These are phyloP conservation scores for Xiphophorus hellerii DNA, from an alignment of 2,113 vertebrate genomes.

Conservation along the genomic window DNA sequence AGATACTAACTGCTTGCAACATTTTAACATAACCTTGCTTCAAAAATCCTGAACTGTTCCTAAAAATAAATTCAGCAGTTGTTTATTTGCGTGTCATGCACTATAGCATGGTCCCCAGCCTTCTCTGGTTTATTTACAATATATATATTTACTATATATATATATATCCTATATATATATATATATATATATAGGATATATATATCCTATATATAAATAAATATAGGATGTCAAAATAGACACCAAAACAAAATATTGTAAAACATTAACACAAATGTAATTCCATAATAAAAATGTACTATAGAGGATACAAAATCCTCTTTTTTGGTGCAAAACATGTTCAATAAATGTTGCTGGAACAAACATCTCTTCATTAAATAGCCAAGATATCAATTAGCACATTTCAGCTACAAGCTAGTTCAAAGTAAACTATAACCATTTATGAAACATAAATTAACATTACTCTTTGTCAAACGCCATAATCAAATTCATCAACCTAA, in stretches of 20 bases:
- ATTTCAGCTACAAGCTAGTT: no score
- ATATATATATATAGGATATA: no score
- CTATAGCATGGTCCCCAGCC: background rate
- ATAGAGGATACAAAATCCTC: background rate
- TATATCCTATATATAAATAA: background rate
- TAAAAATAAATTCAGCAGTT: no score
- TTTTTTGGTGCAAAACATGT: background rate
- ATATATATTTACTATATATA: no score
- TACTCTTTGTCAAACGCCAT: no score
- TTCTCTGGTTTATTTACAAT: background rate
- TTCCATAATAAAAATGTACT: background rate
- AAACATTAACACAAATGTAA: background rate
- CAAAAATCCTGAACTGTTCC: no score
- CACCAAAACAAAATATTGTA: background rate
- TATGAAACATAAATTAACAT: no score
- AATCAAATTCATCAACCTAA: no score
- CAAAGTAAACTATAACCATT: no score
- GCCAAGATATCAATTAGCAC: background rate
- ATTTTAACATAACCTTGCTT: no score
- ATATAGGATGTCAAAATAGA: background rate
- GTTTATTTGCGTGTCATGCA: background rate
- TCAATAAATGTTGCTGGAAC: background rate
- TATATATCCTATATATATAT: no score
- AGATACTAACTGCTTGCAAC: no score
- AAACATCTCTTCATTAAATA: background rate